Conservation (phyloP, 30 jellyfish, hydroid and myxozoan genomes). For the Aurelia aurita complex sp. Pacific region DNA sequence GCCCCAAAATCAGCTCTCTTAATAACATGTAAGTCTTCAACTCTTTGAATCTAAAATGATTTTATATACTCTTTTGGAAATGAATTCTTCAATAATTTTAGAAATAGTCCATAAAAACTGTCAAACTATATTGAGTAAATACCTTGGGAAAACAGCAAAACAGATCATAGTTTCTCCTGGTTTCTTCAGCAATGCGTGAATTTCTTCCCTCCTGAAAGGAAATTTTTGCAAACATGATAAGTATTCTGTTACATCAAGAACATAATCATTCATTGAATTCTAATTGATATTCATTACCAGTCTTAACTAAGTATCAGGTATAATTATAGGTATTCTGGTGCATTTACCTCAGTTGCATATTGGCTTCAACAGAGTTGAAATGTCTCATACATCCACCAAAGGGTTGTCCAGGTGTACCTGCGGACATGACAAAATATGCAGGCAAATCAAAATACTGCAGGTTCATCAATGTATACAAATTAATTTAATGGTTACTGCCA, state of each 20-base stretch:
- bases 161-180: conserved; percentile 74
- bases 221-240: not conserved
- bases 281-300: not conserved
- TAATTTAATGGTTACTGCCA: too few relatives aligned
- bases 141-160: conserved; percentile 94
- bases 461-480: too few relatives aligned
- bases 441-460: not conserved
- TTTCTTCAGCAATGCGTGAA: conserved; percentile 17
- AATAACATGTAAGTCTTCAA: too few relatives aligned
- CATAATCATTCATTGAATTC: too few relatives aligned
- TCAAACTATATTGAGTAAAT: not conserved
- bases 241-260: too few relatives aligned
- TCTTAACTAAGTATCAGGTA: not conserved
- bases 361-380: conserved; percentile 83
- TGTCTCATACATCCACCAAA: conserved; percentile 91
- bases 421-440: conserved; percentile 2
- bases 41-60: too few relatives aligned
- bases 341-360: conserved; percentile 79
- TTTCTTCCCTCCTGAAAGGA: conserved; percentile 69
- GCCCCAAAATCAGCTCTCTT: too few relatives aligned
- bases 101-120: too few relatives aligned
- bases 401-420: conserved; percentile 98
- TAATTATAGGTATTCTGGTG: not conserved
- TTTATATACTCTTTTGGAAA: too few relatives aligned
- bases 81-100: too few relatives aligned